Percentiles rank a stretch among this genome's conserved stretches.
These are phyloP conservation scores for Lutjanus erythropterus DNA, from an alignment of 2,113 vertebrate species.

Conservation along the genomic window DNA sequence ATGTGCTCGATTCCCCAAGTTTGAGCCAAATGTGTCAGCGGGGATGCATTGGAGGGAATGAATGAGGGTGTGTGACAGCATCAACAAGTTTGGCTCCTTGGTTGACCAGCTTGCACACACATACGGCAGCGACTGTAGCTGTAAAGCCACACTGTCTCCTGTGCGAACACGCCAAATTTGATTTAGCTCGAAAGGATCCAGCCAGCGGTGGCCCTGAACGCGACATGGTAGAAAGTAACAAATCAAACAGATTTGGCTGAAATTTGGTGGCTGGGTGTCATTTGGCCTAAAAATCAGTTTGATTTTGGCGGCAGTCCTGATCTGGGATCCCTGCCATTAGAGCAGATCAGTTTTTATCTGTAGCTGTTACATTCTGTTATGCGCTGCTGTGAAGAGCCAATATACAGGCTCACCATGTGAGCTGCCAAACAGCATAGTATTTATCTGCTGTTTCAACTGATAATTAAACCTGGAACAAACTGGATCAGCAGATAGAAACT, in stretches of 20 bases:
- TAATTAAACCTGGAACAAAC: slow-evolving; percentile 13
- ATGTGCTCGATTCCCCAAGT: background rate
- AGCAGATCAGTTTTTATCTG: slow-evolving; percentile 3
- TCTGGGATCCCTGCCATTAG: slow-evolving; percentile 33
- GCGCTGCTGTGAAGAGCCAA: background rate
- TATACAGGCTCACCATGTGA: background rate
- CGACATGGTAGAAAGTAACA: background rate
- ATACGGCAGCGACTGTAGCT: background rate
- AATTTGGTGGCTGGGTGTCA: slow-evolving; percentile 2
- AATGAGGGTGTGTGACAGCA: background rate
- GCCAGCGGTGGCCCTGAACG: background rate
- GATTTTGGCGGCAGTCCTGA: background rate
- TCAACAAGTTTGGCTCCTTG: background rate
- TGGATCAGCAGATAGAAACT: background rate
- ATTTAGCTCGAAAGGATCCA: background rate
- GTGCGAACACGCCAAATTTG: background rate
- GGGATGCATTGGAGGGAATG: background rate
- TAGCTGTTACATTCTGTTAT: background rate
- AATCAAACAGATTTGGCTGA: background rate
- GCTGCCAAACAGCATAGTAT: slow-evolving; percentile 9
- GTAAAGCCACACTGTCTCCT: background rate
- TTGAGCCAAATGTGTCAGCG: background rate
- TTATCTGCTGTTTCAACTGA: slow-evolving; percentile 3
- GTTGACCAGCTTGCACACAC: background rate
- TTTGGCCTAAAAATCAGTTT: background rate